Base-by-base conservation (phyloP, 2,888 invertebrate genomes). In the Melinopterus prodromus region DNA sequence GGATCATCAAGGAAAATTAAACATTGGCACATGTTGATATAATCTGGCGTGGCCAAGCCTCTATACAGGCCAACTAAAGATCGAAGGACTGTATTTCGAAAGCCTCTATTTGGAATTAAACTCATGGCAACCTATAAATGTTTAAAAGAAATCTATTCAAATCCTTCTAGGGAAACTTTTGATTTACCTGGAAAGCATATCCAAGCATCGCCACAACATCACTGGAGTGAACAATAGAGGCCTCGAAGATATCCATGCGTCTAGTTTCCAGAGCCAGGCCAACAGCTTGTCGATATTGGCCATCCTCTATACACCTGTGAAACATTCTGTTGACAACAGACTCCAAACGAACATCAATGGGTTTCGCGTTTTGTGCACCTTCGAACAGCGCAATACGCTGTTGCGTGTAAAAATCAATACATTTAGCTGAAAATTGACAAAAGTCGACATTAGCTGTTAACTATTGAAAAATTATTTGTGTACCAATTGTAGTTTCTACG, bases 21-120 rank as follows among this genome's bases (percentile, higher is more conserved):
- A 89, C 99, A 99, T 90, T 99, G 97, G 86, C 98, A 98, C 95
- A 99, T 98, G 89, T 97, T 99, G 16, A 99, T 98, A 89, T 98
- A 99, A 89, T 99, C 99, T 0, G 99, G 98, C 37, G 96, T 95
- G 35, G 95, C 93, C 70, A 99, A 91, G 79, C 96, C 95, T 84
- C 96, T 92, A 89, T 99, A 99, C 0, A 99, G 91, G 78, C 94
- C 95, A 6, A 99, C 98, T 79, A 99, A 91, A 16, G 96, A 95
- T 35, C 96, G 93, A 70, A 99, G 91, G 7, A 99, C 97, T 82
- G 95, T 94, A 89, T 97, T 96, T 14, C 99, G 94, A 89, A 99
- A 99, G 35, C 95, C 96, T 78, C 97, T 93, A 89, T 98, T 98
- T 87, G 98, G 98, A 69, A 99, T 96, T 5, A 99, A 92, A 79